Evolutionary conservation across 1,140 invertebrate genomes (phyloP), one percentile per base, ranked within the genome.

Genomic region (Acromyrmex charruanus): DNA sequence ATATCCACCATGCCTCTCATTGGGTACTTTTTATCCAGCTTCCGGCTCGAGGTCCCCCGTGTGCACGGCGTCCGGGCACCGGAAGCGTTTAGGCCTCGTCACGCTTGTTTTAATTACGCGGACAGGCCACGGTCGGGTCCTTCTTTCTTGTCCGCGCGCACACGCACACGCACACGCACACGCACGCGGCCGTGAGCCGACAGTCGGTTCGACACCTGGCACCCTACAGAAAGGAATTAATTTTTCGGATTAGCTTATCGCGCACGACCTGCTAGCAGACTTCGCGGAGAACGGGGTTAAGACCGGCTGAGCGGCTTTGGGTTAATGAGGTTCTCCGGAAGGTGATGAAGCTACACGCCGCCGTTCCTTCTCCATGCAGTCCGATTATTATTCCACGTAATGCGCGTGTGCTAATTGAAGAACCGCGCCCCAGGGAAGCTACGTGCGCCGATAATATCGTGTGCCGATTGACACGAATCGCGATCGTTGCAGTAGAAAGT

Each of bases 211-310:
- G 91, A 93, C 94, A 95, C 93, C 93, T 94, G 94, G 93, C 92
- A 86, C 86, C 74, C 85, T 59, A 77, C 89, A 86, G 85, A 91
- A 90, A 88, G 89, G 94, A 95, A 95, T 95, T 95, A 93, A 93
- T 95, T 94, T 95, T 93, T 94, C 87, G 93, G 95, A 95, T 95
- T 95, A 95, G 93, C 91, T 95, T 94, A 94, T 95, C 94, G 93
- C 89, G 58, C 65, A 75, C 88, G 91, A 93, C 93, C 92, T 94
- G 91, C 92, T 92, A 92, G 80, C 90, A 88, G 39, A 89, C 91
- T 91, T 90, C 69, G 86, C 66, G 69, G 63, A 39, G 88, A 95
- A 92, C 91, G 88, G 85, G 92, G 93, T 92, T 94, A 93, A 93
- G 90, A 91, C 91, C 90, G 84, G 91, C 90, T 94, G 92, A 94